phyloP scores from a whole-genome alignment of 2,888 invertebrate genomes.

The Stenolophus ochropezus region DNA sequence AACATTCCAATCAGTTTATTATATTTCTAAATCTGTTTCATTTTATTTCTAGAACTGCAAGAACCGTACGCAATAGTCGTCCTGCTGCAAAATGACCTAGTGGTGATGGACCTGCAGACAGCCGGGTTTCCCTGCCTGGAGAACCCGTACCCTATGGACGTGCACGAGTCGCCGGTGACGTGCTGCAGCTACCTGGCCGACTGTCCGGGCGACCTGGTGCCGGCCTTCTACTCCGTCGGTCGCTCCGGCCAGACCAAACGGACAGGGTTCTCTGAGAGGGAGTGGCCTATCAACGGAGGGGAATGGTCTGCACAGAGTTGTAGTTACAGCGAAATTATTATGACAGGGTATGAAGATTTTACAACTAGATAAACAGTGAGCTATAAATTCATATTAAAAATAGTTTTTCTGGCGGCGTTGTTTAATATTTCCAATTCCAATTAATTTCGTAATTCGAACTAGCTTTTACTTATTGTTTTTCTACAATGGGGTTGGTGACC shows the following conservation, averaged over 20 bases:
- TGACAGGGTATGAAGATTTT: constrained; percentile 87
- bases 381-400: constrained; percentile 1
- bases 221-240: constrained; percentile 98
- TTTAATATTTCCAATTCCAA: neutral
- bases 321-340: constrained; percentile 97
- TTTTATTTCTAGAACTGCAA: constrained; percentile 86
- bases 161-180: constrained; percentile 99
- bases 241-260: constrained; percentile 83
- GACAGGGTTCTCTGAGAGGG: constrained; percentile 90
- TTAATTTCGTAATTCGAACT: neutral
- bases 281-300: constrained; percentile 98
- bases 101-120: constrained; percentile 96
- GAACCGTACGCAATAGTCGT: constrained; percentile 99
- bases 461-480: no score
- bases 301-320: constrained; percentile 96
- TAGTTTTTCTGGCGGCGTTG: neutral
- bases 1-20: no score
- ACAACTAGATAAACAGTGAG: neutral
- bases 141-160: constrained; percentile 99
- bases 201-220: constrained; percentile 98
- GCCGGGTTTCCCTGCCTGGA: constrained; percentile 99
- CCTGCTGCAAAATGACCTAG: constrained; percentile 97
- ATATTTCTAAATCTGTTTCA: no score
- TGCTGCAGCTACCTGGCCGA: constrained; percentile 98
- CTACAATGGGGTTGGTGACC: no score